Evolutionary conservation across 2,113 vertebrate genomes (phyloP), one percentile per base, ranked within the genome.

Genomic region (Leucoraja erinaceus): DNA sequence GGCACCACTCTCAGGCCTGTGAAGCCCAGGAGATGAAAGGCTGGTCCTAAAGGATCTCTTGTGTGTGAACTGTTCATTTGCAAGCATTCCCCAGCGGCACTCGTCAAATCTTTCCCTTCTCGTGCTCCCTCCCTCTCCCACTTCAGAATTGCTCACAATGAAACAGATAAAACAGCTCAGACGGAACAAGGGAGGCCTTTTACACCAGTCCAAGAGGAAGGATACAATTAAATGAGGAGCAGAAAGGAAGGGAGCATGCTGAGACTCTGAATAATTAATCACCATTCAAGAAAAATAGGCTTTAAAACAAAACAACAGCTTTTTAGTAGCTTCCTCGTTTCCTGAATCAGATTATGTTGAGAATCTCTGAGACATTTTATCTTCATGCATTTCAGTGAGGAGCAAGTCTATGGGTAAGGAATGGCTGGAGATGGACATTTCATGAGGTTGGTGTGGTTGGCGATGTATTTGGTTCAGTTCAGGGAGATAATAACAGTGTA

Each of bases 201-300:
- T 61, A 88, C 59, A 63, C 83, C 59, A 31, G 16, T 88, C 83
- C 83, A 88, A 88, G 31, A 18, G 83, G 83, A 88, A 88, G 25
- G 16, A 31, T 88, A 88, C 83, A 88, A 88, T 63, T 66, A 59
- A 66, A 88, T 88, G 83, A 88, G 31, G 83, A 88, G 59, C 83
- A 88, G 59, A 66, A n/a, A 66, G 56, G 59, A 88, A 63, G 83
- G 59, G 59, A 88, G 61, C 83, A 66, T 5, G 83, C 83, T 88
- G 83, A 61, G 83, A 8, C 6, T 18, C 83, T 88, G 83, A 88
- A 88, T 56, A 47, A 81, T 81, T 81, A 84, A 61, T 84, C 59
- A 61, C n/a, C 59, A 66, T 31, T 88, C 14, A 6, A 31, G 61
- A 86, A 63, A 83, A 88, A 88, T 12, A 88, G 28, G 31, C 59